Conservation (phyloP, 2,113 vertebrate genomes). For the Silurus asotus region DNA sequence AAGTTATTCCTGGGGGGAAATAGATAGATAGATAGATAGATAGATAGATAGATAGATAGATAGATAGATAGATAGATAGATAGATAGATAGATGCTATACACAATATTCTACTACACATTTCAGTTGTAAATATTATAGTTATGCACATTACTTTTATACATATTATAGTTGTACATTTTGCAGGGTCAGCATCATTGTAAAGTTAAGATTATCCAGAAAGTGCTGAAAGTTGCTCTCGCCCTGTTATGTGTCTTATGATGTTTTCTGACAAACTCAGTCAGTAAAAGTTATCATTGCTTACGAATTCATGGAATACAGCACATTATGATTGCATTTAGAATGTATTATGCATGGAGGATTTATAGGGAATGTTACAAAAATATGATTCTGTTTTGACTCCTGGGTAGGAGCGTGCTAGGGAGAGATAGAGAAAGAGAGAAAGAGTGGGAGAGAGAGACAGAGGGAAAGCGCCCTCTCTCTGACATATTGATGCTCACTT, state of each 20-base stretch:
- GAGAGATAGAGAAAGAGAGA: neutral
- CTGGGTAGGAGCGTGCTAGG: neutral
- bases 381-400: conserved; percentile 57
- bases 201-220: neutral
- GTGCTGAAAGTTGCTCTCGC: neutral
- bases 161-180: neutral
- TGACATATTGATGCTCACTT: conserved; percentile 59
- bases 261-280: neutral
- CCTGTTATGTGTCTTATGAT: too few relatives aligned
- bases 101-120: neutral
- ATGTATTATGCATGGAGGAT: neutral
- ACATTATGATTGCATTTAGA: conserved; percentile 1
- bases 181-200: neutral
- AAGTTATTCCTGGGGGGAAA: too few relatives aligned
- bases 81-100: too few relatives aligned
- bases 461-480: conserved; percentile 38
- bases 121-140: too few relatives aligned
- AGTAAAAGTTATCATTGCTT: neutral
- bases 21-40: too few relatives aligned
- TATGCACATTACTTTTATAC: neutral
- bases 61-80: too few relatives aligned
- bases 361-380: conserved; percentile 30
- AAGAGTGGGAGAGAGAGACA: conserved; percentile 3
- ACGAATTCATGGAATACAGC: neutral
- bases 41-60: too few relatives aligned